Percentiles rank a stretch among this genome's conserved stretches.
phyloP scores from a whole-genome alignment of 2,888 invertebrate species.

The Aethes cnicana region DNA sequence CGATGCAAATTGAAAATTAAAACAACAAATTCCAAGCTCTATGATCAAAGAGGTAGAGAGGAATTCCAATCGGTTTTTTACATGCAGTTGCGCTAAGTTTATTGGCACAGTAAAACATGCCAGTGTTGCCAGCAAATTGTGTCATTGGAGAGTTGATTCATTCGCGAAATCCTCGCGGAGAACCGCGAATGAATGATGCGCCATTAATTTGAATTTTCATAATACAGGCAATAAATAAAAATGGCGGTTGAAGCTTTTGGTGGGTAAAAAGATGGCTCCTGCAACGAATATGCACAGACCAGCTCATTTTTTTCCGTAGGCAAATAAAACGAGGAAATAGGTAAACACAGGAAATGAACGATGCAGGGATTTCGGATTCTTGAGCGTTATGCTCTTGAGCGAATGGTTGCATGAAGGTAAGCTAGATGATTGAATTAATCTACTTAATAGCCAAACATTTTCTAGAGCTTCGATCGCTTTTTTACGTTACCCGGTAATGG shows the following conservation, averaged over 20 bases:
- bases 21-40: conserved; percentile 2
- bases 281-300: too few relatives aligned
- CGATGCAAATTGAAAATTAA: neutral
- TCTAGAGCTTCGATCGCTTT: too few relatives aligned
- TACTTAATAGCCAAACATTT: too few relatives aligned
- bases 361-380: too few relatives aligned
- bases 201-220: conserved; percentile 23
- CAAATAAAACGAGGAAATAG: too few relatives aligned
- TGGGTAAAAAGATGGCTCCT: too few relatives aligned
- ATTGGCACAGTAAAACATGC: neutral
- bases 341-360: too few relatives aligned
- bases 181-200: conserved; percentile 34
- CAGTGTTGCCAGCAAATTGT: conserved; percentile 41
- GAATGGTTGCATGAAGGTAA: too few relatives aligned
- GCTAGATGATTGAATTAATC: too few relatives aligned
- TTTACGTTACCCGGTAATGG: too few relatives aligned
- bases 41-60: neutral
- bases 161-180: conserved; percentile 41
- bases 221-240: neutral
- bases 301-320: too few relatives aligned
- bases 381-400: too few relatives aligned
- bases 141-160: conserved; percentile 43
- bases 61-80: neutral
- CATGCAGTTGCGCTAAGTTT: neutral
- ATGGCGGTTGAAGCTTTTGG: neutral